A percentile compares a stretch with the other conserved stretches of the same genome.
phyloP scores from a whole-genome alignment of 1,140 invertebrate genomes.

The Leptinotarsa undecemlineata region DNA sequence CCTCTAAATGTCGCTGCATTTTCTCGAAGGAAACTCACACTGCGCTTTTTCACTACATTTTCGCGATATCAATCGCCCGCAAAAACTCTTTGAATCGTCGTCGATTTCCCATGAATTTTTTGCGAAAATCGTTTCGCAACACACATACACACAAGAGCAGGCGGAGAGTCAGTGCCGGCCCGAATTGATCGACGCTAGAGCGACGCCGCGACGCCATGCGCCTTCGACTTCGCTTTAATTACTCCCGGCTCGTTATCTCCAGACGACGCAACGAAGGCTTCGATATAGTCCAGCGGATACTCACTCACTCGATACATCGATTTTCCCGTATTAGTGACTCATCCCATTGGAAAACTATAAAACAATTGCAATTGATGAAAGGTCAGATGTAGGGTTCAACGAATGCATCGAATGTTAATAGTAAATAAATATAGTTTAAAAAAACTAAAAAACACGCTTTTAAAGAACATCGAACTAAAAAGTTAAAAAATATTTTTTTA shows the following conservation, averaged over 20 bases:
- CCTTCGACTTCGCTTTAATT: conserved; percentile 9
- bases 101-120: background rate
- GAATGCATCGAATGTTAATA: too few species aligned
- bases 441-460: too few species aligned
- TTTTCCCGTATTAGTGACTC: background rate
- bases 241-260: background rate
- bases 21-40: background rate
- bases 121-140: background rate
- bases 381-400: background rate
- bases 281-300: background rate
- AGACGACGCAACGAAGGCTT: background rate
- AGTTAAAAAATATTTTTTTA: too few species aligned
- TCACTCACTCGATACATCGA: background rate
- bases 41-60: background rate
- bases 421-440: too few species aligned
- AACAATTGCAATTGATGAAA: background rate
- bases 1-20: conserved; percentile 10
- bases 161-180: conserved; percentile 10
- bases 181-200: conserved; percentile 22
- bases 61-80: background rate
- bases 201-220: conserved; percentile 18
- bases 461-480: too few species aligned
- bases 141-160: background rate
- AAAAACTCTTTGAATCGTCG: background rate
- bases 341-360: background rate